Evolutionary conservation across 2,113 vertebrate genomes (phyloP).

Genomic region (Nestor notabilis): DNA sequence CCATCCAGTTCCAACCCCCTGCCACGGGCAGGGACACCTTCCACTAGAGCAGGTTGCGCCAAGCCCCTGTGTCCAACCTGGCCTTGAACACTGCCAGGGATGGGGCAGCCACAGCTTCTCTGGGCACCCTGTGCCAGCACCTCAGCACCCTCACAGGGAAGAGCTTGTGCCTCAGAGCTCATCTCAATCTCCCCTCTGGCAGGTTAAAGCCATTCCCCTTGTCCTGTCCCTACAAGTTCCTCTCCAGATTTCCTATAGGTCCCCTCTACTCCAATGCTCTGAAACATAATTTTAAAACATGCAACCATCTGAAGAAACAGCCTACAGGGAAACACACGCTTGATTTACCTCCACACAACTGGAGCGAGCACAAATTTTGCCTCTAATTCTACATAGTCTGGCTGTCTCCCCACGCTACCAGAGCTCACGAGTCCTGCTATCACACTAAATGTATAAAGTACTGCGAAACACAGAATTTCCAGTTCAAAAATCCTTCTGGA

Average conservation of each 20-base stretch:
- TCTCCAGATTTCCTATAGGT: background rate
- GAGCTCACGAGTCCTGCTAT: rapidly evolving
- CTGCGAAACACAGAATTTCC: background rate
- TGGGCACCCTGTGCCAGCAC: too few relatives aligned
- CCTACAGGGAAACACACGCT: background rate
- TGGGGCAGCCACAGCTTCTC: too few relatives aligned
- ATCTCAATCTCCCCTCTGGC: background rate
- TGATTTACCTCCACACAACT: background rate
- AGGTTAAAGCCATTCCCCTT: background rate
- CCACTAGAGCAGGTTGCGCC: background rate
- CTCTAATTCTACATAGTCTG: background rate
- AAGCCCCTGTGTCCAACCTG: too few relatives aligned
- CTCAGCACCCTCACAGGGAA: background rate
- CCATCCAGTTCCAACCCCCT: background rate
- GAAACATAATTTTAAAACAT: background rate
- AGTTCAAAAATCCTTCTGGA: background rate
- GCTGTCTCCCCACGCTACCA: background rate
- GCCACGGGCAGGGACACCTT: background rate
- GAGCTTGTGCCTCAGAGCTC: background rate
- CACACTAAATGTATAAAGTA: rapidly evolving
- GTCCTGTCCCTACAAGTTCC: background rate
- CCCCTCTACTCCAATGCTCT: background rate
- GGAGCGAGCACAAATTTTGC: background rate
- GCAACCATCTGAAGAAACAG: background rate
- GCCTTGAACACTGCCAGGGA: too few relatives aligned